These are phyloP conservation scores for Crocallis elinguaria DNA, from an alignment of 2,888 invertebrate genomes.

Conservation along the genomic window DNA sequence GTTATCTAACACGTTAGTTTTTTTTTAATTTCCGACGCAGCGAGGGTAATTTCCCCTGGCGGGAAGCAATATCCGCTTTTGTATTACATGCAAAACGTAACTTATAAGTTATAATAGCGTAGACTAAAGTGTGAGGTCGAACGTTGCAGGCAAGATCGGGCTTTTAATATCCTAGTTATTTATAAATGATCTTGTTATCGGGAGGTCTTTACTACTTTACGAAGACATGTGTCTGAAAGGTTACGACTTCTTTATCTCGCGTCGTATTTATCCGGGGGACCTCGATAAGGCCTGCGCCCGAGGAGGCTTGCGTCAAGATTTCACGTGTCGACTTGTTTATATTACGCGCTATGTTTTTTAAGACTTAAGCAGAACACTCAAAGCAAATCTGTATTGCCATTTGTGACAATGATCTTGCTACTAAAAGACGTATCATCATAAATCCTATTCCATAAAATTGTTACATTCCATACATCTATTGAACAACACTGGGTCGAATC, in stretches of 20 bases:
- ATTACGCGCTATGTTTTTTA: constrained; percentile 27
- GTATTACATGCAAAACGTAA: constrained; percentile 44
- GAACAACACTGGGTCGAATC: constrained; percentile 15
- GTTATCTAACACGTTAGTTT: constrained; percentile 31
- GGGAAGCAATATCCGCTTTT: constrained; percentile 45
- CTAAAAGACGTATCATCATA: too few relatives aligned
- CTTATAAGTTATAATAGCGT: constrained; percentile 46
- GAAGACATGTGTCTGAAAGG: constrained; percentile 6
- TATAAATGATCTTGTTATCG: constrained; percentile 22
- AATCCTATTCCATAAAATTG: too few relatives aligned
- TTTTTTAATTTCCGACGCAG: constrained; percentile 35
- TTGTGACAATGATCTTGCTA: background rate
- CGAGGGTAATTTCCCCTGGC: constrained; percentile 11
- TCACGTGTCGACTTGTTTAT: constrained; percentile 27
- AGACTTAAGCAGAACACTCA: constrained; percentile 37
- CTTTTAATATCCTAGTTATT: constrained; percentile 40
- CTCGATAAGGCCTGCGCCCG: constrained; percentile 24
- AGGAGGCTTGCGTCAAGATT: constrained; percentile 17
- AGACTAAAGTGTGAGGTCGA: constrained; percentile 46
- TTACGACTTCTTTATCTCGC: constrained; percentile 22
- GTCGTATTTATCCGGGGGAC: constrained; percentile 7
- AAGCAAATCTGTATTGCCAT: constrained; percentile 15
- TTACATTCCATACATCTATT: too few relatives aligned
- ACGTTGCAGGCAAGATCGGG: constrained; percentile 60
- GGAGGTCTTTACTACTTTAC: constrained; percentile 15